Conservation (phyloP, 2,113 vertebrate species). For the Cyanocitta stelleri region DNA sequence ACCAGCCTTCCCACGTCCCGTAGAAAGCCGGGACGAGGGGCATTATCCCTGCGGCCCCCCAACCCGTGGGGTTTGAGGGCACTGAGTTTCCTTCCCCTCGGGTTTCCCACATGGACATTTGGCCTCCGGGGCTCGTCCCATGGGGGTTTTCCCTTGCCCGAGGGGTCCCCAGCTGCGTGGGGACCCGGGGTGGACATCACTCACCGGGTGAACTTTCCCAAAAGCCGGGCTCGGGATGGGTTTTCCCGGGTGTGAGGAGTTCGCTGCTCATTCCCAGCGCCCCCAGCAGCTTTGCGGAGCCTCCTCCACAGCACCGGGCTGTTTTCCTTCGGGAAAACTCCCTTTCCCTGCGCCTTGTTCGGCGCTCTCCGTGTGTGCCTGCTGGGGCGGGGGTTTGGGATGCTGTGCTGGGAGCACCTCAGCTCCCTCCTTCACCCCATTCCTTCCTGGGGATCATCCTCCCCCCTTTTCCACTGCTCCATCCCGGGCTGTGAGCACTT, state of each 20-base stretch:
- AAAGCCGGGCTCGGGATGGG: not conserved
- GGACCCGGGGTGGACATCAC: rapidly evolving
- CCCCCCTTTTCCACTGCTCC: not conserved
- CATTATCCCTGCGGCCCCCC: too few species aligned
- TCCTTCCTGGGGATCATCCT: not conserved
- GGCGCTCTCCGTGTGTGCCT: rapidly evolving
- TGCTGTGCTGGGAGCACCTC: not conserved
- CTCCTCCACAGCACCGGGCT: rapidly evolving
- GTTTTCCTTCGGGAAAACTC: not conserved
- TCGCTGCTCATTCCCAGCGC: rapidly evolving
- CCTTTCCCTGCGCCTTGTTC: not conserved
- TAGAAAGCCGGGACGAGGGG: not conserved
- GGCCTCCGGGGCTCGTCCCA: not conserved
- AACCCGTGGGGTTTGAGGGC: not conserved
- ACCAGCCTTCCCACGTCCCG: too few species aligned
- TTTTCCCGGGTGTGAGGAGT: not conserved
- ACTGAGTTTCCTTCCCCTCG: not conserved
- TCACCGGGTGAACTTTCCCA: rapidly evolving
- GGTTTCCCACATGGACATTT: not conserved
- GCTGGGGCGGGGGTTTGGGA: not conserved
- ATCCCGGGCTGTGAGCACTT: rapidly evolving
- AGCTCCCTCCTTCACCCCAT: not conserved
- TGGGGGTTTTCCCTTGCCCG: not conserved
- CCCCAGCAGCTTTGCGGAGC: not conserved
- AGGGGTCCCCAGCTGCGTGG: not conserved